Percentiles rank a stretch among this genome's conserved stretches.
Evolutionary conservation across 2,888 invertebrate species (phyloP).

Genomic region (Thera obeliscata): DNA sequence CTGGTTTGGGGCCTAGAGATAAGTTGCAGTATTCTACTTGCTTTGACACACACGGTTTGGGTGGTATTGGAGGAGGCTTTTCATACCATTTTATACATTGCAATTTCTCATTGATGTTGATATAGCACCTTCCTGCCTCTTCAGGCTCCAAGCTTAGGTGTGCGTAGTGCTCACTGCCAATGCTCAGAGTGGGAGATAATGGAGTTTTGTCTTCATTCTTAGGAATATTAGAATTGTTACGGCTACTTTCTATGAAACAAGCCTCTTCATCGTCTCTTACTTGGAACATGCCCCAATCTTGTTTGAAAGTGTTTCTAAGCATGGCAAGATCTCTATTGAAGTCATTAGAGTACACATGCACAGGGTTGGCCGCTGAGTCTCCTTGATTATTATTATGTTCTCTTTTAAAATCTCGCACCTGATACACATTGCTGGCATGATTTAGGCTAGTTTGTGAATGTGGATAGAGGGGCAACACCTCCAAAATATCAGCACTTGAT

Average conservation of each 20-base stretch:
- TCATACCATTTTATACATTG: constrained; percentile 59
- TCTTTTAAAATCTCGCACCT: constrained; percentile 81
- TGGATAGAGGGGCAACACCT: constrained; percentile 82
- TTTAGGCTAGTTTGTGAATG: constrained; percentile 64
- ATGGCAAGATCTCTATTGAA: constrained; percentile 74
- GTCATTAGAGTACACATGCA: constrained; percentile 77
- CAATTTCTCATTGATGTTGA: constrained; percentile 66
- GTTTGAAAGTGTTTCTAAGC: constrained; percentile 67
- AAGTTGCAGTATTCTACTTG: constrained; percentile 75
- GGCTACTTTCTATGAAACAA: constrained; percentile 65
- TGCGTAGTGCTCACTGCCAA: constrained; percentile 78
- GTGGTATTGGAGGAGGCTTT: constrained; percentile 64
- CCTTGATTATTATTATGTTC: constrained; percentile 76
- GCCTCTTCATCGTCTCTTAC: constrained; percentile 75
- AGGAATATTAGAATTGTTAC: constrained; percentile 58
- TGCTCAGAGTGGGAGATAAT: constrained; percentile 75
- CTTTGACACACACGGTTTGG: constrained; percentile 58
- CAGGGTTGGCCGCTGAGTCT: constrained; percentile 55
- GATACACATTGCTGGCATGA: constrained; percentile 83
- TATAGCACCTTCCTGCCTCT: constrained; percentile 69
- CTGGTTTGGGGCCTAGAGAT: constrained; percentile 59
- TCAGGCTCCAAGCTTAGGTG: constrained; percentile 73
- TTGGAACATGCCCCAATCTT: constrained; percentile 67
- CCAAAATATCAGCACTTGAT: constrained; percentile 82
- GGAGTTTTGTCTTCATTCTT: constrained; percentile 51